Percentiles rank a stretch among this genome's conserved stretches.
Evolutionary conservation across 2,888 invertebrate species (phyloP).

Genomic region (Drosophila flavopinicola): DNA sequence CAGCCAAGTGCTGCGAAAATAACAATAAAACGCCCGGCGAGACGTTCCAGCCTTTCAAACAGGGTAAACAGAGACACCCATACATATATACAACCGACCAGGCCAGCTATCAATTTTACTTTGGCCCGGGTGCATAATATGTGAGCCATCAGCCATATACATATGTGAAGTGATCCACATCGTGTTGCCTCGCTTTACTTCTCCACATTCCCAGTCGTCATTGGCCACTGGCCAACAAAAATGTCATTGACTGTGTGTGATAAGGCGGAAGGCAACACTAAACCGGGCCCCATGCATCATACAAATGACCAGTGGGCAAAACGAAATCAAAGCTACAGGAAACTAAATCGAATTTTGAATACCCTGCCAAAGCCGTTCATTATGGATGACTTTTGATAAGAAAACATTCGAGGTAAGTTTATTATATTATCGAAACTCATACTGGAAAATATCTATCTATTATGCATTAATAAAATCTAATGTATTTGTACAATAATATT

Average conservation of each 20-base stretch:
- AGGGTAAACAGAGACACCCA: constrained; percentile 23
- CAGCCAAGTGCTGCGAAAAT: constrained; percentile 66
- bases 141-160: constrained; percentile 12
- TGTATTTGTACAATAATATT: too few species aligned
- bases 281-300: constrained; percentile 31
- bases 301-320: constrained; percentile 26
- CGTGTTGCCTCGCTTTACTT: constrained; percentile 24
- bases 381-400: not conserved
- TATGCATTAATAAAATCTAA: too few species aligned
- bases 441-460: too few species aligned
- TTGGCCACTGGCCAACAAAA: constrained; percentile 61
- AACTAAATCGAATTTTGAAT: constrained; percentile 1
- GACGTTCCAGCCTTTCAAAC: constrained; percentile 29
- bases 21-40: constrained; percentile 44
- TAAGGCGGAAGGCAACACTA: constrained; percentile 43
- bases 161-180: constrained; percentile 21
- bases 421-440: not conserved
- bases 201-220: not conserved
- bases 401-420: not conserved
- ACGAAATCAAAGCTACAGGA: constrained; percentile 7
- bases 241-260: constrained; percentile 65
- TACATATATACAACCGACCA: not conserved
- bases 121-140: constrained; percentile 37
- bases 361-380: not conserved
- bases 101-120: constrained; percentile 37